These are phyloP conservation scores for Rousettus leschenaultii DNA, from an alignment of 2,113 vertebrate genomes.

Conservation along the genomic window DNA sequence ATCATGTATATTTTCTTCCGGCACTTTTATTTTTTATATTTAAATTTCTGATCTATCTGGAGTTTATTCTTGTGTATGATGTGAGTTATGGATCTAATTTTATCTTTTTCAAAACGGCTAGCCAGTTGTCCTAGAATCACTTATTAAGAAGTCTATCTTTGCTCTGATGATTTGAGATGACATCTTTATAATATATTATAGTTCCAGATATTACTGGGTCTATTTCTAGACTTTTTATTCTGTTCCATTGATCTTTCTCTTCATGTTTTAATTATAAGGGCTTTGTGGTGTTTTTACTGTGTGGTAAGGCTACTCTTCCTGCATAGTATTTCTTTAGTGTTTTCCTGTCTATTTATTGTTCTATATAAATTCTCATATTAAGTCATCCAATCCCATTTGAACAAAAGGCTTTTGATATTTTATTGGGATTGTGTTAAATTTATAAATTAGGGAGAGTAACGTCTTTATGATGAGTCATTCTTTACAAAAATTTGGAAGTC, in stretches of 20 bases:
- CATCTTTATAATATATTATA: not conserved
- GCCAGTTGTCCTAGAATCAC: not conserved
- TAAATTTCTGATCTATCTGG: not conserved
- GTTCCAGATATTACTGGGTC: not conserved
- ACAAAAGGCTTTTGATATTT: not conserved
- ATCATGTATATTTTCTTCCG: not conserved
- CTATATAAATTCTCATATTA: not conserved
- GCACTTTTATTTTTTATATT: not conserved
- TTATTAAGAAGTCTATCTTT: slow-evolving; percentile 2
- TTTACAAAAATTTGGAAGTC: not conserved
- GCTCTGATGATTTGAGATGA: not conserved
- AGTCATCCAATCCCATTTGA: not conserved
- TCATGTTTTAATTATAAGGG: not conserved
- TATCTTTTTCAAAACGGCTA: not conserved
- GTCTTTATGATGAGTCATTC: not conserved
- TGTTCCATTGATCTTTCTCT: not conserved
- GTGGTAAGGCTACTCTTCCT: not conserved
- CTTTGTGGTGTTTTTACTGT: not conserved
- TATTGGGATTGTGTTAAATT: not conserved
- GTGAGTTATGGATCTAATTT: not conserved
- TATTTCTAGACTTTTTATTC: slow-evolving; percentile 17
- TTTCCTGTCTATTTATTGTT: not conserved
- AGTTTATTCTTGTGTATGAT: not conserved
- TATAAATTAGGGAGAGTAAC: not conserved
- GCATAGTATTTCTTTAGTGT: not conserved